These are phyloP conservation scores for Brenthis ino DNA, from an alignment of 2,888 invertebrate species.

Conservation along the genomic window DNA sequence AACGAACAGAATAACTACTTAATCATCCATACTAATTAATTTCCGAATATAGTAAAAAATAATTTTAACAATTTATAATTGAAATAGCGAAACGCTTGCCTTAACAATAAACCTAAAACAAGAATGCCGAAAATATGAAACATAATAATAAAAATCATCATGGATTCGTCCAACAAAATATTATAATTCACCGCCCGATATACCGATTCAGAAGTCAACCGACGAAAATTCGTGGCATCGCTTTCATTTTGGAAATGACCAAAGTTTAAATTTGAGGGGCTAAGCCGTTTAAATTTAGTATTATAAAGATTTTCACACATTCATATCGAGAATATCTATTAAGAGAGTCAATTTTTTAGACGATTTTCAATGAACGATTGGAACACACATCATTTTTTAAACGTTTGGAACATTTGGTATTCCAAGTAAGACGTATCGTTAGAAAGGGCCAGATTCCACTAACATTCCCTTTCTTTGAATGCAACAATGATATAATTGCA, in stretches of 20 bases:
- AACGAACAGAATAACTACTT: slow-evolving; percentile 66
- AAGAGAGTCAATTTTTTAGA: no score
- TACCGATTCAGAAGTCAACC: background rate
- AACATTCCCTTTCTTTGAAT: no score
- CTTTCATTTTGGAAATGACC: background rate
- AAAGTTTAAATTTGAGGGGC: no score
- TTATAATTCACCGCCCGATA: background rate
- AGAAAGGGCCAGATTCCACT: no score
- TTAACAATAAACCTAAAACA: slow-evolving; percentile 48
- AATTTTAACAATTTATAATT: slow-evolving; percentile 52
- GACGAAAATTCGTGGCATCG: background rate
- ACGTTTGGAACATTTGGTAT: no score
- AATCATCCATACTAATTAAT: slow-evolving; percentile 46
- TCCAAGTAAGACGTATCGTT: no score
- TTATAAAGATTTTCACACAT: no score
- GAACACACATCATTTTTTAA: no score
- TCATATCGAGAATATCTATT: no score
- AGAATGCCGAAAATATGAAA: slow-evolving; percentile 43
- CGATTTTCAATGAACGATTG: no score
- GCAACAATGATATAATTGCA: no score
- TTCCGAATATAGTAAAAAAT: slow-evolving; percentile 48
- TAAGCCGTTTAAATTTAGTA: no score
- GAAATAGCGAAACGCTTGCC: slow-evolving; percentile 48
- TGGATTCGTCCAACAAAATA: slow-evolving; percentile 24
- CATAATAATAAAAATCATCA: slow-evolving; percentile 34